A percentile compares a stretch with the other conserved stretches of the same genome.
These are phyloP conservation scores for Siniperca undulata DNA, from an alignment of 2,797 vertebrate species.

Conservation along the genomic window DNA sequence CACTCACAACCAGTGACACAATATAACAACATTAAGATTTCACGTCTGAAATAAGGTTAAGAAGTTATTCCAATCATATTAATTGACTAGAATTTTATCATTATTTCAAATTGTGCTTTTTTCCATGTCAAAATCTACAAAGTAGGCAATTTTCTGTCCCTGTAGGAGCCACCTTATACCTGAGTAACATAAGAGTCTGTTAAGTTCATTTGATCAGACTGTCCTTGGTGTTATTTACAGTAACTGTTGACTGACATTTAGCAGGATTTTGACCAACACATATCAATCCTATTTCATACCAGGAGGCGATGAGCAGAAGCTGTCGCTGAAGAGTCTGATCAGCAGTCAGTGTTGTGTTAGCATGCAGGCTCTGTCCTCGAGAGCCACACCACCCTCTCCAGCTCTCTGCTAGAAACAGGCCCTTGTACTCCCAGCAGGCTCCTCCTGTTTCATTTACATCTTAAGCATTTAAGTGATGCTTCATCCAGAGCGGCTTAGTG, in stretches of 20 bases:
- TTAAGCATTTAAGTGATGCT: constrained; percentile 39
- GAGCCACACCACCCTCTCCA: constrained; percentile 29
- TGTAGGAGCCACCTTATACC: background rate
- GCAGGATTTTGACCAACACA: constrained; percentile 34
- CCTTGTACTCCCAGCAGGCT: constrained; percentile 66
- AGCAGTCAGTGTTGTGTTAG: constrained; percentile 55
- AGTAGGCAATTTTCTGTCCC: background rate
- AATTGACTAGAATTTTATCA: background rate
- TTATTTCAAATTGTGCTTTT: background rate
- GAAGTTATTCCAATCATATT: background rate
- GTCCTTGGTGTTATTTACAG: constrained; percentile 16
- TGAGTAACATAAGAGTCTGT: background rate
- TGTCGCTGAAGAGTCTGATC: constrained; percentile 36
- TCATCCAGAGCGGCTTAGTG: constrained; percentile 31
- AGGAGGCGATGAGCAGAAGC: constrained; percentile 19
- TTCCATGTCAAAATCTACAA: background rate
- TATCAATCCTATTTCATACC: constrained; percentile 37
- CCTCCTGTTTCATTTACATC: constrained; percentile 67
- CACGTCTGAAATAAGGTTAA: background rate
- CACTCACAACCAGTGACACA: background rate
- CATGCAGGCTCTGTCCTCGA: constrained; percentile 69
- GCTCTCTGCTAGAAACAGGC: constrained; percentile 46
- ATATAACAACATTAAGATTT: background rate
- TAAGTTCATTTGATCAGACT: background rate
- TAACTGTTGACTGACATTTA: constrained; percentile 11